Conservation (phyloP, 2,113 vertebrate genomes). For the Albula glossodonta region DNA sequence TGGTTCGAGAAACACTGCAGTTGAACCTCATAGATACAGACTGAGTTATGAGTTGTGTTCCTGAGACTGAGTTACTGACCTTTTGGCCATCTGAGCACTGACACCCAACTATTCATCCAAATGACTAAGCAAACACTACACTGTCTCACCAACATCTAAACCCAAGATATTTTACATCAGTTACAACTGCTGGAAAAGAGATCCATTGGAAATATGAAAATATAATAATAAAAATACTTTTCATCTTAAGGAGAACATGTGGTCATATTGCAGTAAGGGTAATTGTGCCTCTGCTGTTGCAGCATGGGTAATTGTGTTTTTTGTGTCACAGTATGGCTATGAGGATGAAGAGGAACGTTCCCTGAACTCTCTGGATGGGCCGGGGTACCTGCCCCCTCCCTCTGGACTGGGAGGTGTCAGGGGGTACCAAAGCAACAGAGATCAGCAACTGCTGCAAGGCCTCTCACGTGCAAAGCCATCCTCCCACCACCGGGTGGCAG, state of each 20-base stretch:
- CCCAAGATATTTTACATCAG: no score
- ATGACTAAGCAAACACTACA: no score
- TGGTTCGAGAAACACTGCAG: no score
- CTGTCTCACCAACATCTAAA: no score
- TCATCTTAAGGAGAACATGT: not conserved
- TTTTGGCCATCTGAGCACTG: no score
- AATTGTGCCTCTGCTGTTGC: slow-evolving; percentile 46
- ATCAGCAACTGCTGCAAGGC: slow-evolving; percentile 82
- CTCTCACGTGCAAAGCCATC: slow-evolving; percentile 68
- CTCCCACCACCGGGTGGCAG: slow-evolving; percentile 48
- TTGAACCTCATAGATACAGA: no score
- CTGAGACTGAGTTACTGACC: no score
- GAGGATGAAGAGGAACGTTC: slow-evolving; percentile 59
- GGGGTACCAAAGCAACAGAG: slow-evolving; percentile 45
- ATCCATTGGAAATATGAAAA: no score
- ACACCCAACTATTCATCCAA: no score
- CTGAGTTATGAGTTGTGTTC: no score
- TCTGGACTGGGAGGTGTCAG: slow-evolving; percentile 61
- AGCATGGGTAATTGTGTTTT: not conserved
- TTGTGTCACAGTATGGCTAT: slow-evolving; percentile 55
- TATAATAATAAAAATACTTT: no score
- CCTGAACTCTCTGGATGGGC: slow-evolving; percentile 65
- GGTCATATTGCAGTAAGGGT: slow-evolving; percentile 19
- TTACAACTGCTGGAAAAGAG: no score
- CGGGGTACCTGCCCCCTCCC: slow-evolving; percentile 48